Percentiles rank a stretch among this genome's conserved stretches.
These are phyloP conservation scores for Macaca nemestrina DNA, from an alignment of 2,113 vertebrate species.

Conservation along the genomic window DNA sequence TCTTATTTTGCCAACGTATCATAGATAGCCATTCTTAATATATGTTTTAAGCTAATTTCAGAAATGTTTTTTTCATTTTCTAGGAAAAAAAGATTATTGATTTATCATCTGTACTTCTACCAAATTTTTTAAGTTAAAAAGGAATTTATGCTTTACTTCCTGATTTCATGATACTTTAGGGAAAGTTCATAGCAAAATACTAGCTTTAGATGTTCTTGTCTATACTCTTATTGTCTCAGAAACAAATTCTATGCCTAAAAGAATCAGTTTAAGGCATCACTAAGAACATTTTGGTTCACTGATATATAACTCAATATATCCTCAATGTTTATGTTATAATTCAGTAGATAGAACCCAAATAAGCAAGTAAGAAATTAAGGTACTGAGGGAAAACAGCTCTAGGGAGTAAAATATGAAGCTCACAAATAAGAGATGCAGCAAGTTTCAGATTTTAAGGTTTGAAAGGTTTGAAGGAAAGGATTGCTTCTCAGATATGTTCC, in stretches of 20 bases:
- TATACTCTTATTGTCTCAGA: neutral
- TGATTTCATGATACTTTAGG: neutral
- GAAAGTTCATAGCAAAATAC: neutral
- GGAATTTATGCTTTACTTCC: neutral
- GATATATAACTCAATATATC: neutral
- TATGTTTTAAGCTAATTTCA: neutral
- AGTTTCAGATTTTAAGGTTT: neutral
- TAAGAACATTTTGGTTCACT: neutral
- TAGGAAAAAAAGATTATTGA: neutral
- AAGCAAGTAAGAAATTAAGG: neutral
- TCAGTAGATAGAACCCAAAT: neutral
- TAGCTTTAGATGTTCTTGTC: neutral
- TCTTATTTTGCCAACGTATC: neutral
- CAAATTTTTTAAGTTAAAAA: constrained; percentile 17
- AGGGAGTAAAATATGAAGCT: neutral
- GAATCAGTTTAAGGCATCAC: neutral
- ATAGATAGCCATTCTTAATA: neutral
- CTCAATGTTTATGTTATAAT: neutral
- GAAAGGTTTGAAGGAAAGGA: neutral
- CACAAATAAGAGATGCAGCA: neutral
- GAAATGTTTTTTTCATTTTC: neutral
- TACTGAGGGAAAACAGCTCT: neutral
- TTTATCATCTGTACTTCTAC: neutral
- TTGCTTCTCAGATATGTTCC: neutral
- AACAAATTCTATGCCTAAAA: neutral